These are phyloP conservation scores for Pangasianodon gigas DNA, from an alignment of 2,113 vertebrate genomes.

Conservation along the genomic window DNA sequence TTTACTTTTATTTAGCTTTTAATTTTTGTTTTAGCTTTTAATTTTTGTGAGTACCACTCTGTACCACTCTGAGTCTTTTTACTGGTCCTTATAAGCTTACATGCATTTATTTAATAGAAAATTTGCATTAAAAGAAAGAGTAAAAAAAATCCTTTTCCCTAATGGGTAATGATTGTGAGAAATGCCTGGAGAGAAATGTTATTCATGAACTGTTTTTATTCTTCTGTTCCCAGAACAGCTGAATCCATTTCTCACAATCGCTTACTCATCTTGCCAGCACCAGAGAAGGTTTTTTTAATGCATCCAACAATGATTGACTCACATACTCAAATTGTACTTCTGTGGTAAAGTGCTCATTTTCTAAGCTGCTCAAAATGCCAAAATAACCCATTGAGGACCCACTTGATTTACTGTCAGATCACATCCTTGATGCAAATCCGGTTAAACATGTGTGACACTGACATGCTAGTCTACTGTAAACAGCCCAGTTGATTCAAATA, in stretches of 20 bases:
- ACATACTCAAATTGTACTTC: not conserved
- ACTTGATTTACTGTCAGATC: not conserved
- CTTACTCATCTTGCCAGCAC: not conserved
- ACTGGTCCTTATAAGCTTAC: not conserved
- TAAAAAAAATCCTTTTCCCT: not conserved
- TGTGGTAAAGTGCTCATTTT: not conserved
- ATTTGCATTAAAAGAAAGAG: not conserved
- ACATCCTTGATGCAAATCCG: not conserved
- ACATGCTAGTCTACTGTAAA: not conserved
- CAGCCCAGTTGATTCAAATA: not conserved
- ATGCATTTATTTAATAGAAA: not conserved
- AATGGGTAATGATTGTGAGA: not conserved
- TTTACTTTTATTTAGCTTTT: not conserved
- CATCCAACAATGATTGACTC: conserved; percentile 20
- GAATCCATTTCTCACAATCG: conserved; percentile 9
- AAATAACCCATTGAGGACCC: not conserved
- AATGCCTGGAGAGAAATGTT: not conserved
- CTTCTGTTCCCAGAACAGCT: conserved; percentile 19
- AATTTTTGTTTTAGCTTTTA: not conserved
- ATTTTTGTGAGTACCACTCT: not conserved
- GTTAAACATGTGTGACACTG: not conserved
- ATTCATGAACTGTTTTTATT: conserved; percentile 4
- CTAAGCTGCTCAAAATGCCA: not conserved
- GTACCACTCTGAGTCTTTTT: not conserved
- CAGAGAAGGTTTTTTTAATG: not conserved